Percentiles rank a stretch among this genome's conserved stretches.
These are phyloP conservation scores for Setophaga kirtlandii DNA, from an alignment of 2,113 vertebrate species.

Conservation along the genomic window DNA sequence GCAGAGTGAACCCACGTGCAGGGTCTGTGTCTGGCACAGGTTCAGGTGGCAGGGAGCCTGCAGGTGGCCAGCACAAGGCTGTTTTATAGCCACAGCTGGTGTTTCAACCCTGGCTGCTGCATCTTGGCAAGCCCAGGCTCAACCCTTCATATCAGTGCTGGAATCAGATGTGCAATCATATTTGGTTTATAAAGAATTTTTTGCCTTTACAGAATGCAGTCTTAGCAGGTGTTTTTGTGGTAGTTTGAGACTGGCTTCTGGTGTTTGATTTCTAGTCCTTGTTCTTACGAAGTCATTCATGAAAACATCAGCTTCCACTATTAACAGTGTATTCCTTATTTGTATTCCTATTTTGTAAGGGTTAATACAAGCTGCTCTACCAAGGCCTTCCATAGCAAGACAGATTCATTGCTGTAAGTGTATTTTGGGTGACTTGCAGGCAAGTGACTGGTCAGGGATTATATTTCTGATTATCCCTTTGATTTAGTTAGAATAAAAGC, in stretches of 20 bases:
- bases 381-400: not conserved
- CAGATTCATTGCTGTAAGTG: conserved; percentile 19
- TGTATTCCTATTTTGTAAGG: not conserved
- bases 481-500: conserved; percentile 73
- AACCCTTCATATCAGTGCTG: not conserved
- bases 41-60: not conserved
- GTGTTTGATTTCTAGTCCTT: not conserved
- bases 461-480: conserved; percentile 51
- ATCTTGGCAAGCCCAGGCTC: not conserved
- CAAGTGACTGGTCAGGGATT: conserved; percentile 54
- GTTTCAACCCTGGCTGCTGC: not conserved
- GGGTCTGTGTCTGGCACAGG: not conserved
- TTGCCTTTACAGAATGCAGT: not conserved
- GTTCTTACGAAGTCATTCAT: not conserved
- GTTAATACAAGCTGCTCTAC: conserved; percentile 13
- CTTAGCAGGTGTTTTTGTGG: not conserved
- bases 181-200: not conserved
- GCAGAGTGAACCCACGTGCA: not conserved
- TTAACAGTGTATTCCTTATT: not conserved
- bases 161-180: not conserved
- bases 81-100: fast-evolving
- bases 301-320: not conserved
- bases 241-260: not conserved
- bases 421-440: conserved; percentile 50
- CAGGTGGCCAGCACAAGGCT: not conserved